These are phyloP conservation scores for Luperina testacea DNA, from an alignment of 2,888 invertebrate species.

Conservation along the genomic window DNA sequence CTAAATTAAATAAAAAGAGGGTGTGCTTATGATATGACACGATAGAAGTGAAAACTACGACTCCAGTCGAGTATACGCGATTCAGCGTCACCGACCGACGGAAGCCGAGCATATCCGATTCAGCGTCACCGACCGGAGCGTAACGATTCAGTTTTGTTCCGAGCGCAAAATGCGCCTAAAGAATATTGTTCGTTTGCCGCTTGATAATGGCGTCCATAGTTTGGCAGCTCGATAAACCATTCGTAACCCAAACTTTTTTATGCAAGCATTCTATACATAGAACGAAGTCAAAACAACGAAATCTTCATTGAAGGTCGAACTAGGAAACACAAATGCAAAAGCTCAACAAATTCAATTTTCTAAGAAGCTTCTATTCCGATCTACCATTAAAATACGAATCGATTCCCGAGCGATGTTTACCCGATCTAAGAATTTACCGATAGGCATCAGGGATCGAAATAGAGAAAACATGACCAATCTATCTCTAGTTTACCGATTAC, in stretches of 20 bases:
- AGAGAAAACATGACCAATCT: conserved; percentile 12
- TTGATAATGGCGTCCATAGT: neutral
- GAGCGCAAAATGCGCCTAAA: neutral
- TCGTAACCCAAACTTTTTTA: neutral
- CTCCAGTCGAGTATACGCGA: neutral
- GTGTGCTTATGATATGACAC: neutral
- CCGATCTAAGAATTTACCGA: conserved; percentile 3
- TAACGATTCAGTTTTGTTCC: neutral
- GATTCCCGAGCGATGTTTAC: conserved; percentile 23
- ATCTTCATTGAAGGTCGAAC: conserved; percentile 13
- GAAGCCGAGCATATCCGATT: neutral
- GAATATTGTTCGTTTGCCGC: neutral
- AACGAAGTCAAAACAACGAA: conserved; percentile 4
- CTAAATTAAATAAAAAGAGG: neutral
- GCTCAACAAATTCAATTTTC: conserved; percentile 32
- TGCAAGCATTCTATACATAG: conserved; percentile 11
- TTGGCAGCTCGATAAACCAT: neutral
- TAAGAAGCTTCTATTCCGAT: conserved; percentile 32
- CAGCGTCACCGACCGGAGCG: neutral
- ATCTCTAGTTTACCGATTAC: conserved; percentile 12
- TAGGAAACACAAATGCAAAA: neutral
- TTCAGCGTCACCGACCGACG: no score
- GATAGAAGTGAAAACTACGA: no score
- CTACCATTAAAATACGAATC: conserved; percentile 28
- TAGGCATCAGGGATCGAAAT: conserved; percentile 22